A percentile compares a stretch with the other conserved stretches of the same genome.
These are phyloP conservation scores for Syrmaticus mikado DNA, from an alignment of 2,113 vertebrate species.

Conservation along the genomic window DNA sequence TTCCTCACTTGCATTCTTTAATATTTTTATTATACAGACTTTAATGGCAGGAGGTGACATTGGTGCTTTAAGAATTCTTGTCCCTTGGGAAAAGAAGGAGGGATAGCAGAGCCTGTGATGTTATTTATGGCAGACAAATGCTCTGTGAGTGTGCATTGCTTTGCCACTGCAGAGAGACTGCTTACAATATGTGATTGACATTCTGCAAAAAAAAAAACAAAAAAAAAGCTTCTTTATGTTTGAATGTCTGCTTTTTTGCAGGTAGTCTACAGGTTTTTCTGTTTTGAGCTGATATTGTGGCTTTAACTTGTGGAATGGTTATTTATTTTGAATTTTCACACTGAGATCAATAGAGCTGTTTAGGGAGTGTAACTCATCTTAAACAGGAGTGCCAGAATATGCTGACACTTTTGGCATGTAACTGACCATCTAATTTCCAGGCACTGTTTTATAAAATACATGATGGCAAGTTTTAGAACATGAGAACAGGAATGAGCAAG, in stretches of 20 bases:
- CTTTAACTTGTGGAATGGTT: background rate
- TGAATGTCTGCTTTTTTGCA: background rate
- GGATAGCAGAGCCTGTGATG: conserved; percentile 12
- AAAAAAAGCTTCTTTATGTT: background rate
- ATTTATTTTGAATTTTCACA: background rate
- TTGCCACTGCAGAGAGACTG: background rate
- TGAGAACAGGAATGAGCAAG: background rate
- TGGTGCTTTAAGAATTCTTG: background rate
- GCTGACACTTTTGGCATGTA: background rate
- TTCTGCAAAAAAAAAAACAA: background rate
- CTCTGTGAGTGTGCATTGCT: background rate
- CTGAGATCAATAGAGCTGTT: background rate
- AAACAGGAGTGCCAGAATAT: background rate
- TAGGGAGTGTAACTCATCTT: background rate
- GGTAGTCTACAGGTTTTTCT: background rate
- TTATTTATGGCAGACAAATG: background rate
- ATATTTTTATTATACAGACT: background rate
- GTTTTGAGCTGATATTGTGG: background rate
- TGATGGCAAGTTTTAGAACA: background rate
- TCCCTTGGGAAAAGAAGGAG: background rate
- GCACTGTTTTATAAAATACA: background rate
- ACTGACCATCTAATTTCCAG: background rate
- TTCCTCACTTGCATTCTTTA: background rate
- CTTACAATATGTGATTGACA: background rate
- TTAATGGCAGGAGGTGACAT: conserved; percentile 13